Conservation (phyloP, 2,797 vertebrate genomes). For the Mastacembelus armatus region DNA sequence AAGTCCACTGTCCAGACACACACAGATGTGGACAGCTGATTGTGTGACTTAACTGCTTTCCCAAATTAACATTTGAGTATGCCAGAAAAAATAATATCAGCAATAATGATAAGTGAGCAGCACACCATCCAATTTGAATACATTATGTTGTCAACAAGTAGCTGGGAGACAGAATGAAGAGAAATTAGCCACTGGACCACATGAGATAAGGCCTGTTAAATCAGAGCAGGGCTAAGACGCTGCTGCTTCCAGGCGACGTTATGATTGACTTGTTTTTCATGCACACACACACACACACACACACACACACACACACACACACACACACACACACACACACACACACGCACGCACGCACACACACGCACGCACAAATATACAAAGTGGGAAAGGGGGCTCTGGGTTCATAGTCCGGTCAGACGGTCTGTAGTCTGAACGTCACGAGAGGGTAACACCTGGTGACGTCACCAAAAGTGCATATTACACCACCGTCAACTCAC, state of each 20-base stretch:
- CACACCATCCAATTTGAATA: slow-evolving; percentile 41
- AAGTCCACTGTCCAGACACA: slow-evolving; percentile 3
- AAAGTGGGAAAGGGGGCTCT: background rate
- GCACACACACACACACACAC: slow-evolving; percentile 1
- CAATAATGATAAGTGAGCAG: slow-evolving; percentile 28
- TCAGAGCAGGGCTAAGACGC: slow-evolving; percentile 35
- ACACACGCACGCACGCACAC: background rate
- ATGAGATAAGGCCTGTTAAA: slow-evolving; percentile 62
- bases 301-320: slow-evolving; percentile 5
- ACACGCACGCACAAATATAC: background rate
- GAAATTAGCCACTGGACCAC: slow-evolving; percentile 61
- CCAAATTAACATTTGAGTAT: slow-evolving; percentile 26
- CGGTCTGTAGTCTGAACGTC: background rate
- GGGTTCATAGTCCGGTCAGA: background rate
- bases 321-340: slow-evolving; percentile 3
- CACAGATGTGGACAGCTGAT: slow-evolving; percentile 8
- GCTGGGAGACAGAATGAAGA: slow-evolving; percentile 34
- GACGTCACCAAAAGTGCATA: slow-evolving; percentile 53
- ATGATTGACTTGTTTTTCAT: slow-evolving; percentile 39
- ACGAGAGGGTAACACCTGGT: slow-evolving; percentile 59
- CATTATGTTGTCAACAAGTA: slow-evolving; percentile 55
- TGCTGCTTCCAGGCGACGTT: slow-evolving; percentile 46
- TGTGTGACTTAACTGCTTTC: slow-evolving; percentile 5
- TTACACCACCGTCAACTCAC: slow-evolving; percentile 14
- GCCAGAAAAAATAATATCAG: slow-evolving; percentile 1